These are phyloP conservation scores for Allobates femoralis DNA, from an alignment of 2,797 vertebrate species.

Conservation along the genomic window DNA sequence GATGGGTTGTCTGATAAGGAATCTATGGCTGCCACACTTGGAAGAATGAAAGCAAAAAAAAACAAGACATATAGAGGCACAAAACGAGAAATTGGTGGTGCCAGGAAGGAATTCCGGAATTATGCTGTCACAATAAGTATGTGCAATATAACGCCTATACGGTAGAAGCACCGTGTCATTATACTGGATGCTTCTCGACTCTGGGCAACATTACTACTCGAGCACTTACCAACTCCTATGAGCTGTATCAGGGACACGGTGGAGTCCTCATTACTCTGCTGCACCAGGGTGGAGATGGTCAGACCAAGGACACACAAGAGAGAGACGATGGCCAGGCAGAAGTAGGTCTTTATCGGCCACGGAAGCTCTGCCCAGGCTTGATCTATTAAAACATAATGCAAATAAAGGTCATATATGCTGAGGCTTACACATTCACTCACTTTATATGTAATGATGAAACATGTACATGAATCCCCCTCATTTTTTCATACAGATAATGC, in stretches of 20 bases:
- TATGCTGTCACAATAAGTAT: too few relatives aligned
- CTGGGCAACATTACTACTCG: neutral
- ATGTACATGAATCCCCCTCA: too few relatives aligned
- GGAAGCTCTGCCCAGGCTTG: conserved; percentile 84
- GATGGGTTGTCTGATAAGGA: too few relatives aligned
- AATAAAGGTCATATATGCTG: neutral
- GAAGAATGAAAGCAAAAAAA: too few relatives aligned
- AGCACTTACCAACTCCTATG: conserved; percentile 75
- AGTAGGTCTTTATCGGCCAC: conserved; percentile 77
- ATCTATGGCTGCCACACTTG: too few relatives aligned
- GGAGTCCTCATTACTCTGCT: conserved; percentile 78
- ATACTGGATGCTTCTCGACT: neutral
- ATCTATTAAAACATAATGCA: conserved; percentile 73
- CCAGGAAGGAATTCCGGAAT: too few relatives aligned
- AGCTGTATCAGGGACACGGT: conserved; percentile 83
- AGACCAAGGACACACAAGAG: conserved; percentile 79
- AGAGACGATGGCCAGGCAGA: conserved; percentile 79
- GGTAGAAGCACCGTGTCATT: too few relatives aligned
- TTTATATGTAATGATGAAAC: too few relatives aligned
- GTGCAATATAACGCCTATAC: too few relatives aligned
- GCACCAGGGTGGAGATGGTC: conserved; percentile 75
- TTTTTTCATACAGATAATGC: too few relatives aligned
- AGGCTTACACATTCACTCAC: neutral
- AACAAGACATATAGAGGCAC: too few relatives aligned
- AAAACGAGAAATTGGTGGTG: too few relatives aligned